Evolutionary conservation across 2,113 vertebrate species (phyloP).

Genomic region (Hiodon tergisus): DNA sequence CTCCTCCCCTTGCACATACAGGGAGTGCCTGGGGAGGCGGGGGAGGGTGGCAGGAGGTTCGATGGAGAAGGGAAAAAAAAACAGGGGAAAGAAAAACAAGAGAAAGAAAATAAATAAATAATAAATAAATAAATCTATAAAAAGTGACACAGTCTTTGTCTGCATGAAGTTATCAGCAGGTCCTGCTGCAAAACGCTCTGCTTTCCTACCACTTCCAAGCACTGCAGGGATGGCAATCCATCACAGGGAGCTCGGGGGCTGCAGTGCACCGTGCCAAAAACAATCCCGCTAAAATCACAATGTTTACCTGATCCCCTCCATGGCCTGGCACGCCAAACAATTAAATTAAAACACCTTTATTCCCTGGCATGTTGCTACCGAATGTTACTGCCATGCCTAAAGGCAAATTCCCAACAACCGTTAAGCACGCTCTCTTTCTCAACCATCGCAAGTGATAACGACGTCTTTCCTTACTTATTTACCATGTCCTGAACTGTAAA

Average conservation of each 20-base stretch:
- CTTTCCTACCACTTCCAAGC: conserved; percentile 55
- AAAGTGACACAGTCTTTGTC: conserved; percentile 72
- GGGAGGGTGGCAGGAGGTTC: conserved; percentile 29
- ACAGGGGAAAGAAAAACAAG: background rate
- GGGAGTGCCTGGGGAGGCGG: no score
- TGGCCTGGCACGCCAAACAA: conserved; percentile 16
- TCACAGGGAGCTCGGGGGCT: conserved; percentile 50
- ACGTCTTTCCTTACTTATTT: no score
- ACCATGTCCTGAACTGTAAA: background rate
- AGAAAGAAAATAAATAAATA: background rate
- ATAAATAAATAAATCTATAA: conserved; percentile 60
- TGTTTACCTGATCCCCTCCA: conserved; percentile 68
- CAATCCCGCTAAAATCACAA: conserved; percentile 48
- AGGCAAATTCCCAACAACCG: no score
- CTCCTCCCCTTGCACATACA: conserved; percentile 3
- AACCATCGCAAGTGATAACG: no score
- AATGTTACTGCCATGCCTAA: no score
- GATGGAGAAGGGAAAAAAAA: conserved; percentile 1
- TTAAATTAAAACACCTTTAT: no score
- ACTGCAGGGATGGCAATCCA: conserved; percentile 65
- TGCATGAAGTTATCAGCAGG: conserved; percentile 72
- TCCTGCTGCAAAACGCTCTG: conserved; percentile 60
- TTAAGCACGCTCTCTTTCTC: no score
- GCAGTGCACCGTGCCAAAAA: conserved; percentile 56
- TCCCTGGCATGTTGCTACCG: no score